These are phyloP conservation scores for Thymelicus lineola DNA, from an alignment of 2,888 invertebrate species.

Conservation along the genomic window DNA sequence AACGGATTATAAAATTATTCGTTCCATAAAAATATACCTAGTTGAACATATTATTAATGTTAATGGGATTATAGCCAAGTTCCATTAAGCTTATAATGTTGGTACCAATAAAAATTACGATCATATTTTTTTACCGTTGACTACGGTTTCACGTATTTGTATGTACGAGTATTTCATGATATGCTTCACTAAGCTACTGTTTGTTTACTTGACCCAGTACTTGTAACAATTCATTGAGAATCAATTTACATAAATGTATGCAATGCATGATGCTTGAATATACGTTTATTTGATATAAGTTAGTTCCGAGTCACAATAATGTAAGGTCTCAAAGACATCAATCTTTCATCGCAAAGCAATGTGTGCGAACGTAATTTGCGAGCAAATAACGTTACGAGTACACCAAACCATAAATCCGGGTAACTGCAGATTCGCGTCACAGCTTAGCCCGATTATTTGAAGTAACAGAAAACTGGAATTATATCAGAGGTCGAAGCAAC, in stretches of 20 bases:
- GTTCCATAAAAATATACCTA: slow-evolving; percentile 68
- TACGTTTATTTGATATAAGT: not conserved
- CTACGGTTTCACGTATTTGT: slow-evolving; percentile 15
- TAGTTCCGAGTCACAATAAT: not conserved
- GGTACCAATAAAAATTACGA: slow-evolving; percentile 68
- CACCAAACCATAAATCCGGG: slow-evolving; percentile 58
- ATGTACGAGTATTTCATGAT: slow-evolving; percentile 26
- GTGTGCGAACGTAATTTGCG: slow-evolving; percentile 40
- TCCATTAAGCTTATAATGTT: slow-evolving; percentile 67
- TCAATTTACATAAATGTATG: too few species aligned
- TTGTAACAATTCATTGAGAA: too few species aligned
- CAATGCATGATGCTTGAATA: not conserved
- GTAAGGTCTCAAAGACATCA: slow-evolving; percentile 11
- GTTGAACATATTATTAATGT: slow-evolving; percentile 62
- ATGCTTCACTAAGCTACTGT: not conserved
- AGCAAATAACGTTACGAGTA: slow-evolving; percentile 43
- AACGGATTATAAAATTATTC: slow-evolving; percentile 70
- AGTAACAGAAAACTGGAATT: slow-evolving; percentile 80
- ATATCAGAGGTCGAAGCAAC: slow-evolving; percentile 79
- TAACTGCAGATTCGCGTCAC: slow-evolving; percentile 65
- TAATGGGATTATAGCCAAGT: slow-evolving; percentile 69
- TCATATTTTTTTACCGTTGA: slow-evolving; percentile 49
- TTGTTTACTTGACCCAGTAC: not conserved
- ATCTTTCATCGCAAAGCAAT: slow-evolving; percentile 31
- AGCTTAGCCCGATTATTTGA: slow-evolving; percentile 74